Conservation (phyloP, 2,113 vertebrate genomes). For the Myocastor coypus region DNA sequence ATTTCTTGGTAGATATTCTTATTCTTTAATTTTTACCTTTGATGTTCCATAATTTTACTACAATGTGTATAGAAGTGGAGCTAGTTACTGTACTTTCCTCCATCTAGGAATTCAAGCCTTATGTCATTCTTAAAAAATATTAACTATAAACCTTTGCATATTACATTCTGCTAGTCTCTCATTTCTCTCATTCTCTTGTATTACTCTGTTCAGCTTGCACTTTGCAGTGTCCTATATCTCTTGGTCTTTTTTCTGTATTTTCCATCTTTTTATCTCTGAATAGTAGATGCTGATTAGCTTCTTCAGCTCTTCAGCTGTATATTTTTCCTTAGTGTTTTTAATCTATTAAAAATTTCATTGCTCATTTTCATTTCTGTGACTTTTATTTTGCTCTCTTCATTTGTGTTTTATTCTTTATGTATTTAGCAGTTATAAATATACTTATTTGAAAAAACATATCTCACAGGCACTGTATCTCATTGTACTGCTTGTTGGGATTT, state of each 20-base stretch:
- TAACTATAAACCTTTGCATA: neutral
- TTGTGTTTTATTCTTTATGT: neutral
- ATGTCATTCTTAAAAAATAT: neutral
- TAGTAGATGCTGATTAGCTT: neutral
- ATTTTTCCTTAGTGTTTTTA: neutral
- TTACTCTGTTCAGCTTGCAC: neutral
- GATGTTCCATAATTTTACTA: neutral
- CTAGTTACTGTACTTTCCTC: neutral
- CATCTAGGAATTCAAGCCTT: neutral
- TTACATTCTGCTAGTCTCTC: neutral
- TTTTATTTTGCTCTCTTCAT: neutral
- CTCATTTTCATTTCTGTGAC: neutral
- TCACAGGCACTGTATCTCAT: neutral
- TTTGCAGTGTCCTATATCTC: neutral
- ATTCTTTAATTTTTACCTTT: conserved; percentile 22
- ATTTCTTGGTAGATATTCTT: neutral
- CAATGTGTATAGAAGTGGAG: neutral
- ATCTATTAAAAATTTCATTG: neutral
- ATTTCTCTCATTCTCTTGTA: neutral
- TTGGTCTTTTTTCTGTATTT: neutral
- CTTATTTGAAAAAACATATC: neutral
- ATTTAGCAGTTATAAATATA: neutral
- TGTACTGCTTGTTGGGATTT: conserved; percentile 18
- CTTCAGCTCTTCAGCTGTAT: neutral
- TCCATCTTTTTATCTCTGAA: neutral